phyloP scores from a whole-genome alignment of 2,888 invertebrate genomes.

The Euzophera pinguis region DNA sequence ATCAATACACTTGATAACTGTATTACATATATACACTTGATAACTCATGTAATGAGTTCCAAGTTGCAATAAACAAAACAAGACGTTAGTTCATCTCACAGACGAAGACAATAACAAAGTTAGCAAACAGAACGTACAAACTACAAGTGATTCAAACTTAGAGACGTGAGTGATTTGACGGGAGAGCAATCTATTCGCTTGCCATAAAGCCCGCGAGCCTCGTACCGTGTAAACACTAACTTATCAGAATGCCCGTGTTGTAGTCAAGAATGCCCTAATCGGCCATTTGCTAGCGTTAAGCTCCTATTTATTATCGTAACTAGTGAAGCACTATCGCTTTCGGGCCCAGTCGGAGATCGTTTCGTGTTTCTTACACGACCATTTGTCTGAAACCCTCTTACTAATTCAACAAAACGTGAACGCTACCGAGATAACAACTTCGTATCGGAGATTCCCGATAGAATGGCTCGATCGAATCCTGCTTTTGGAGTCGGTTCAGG shows the following conservation, averaged over 20 bases:
- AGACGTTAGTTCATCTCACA: not conserved
- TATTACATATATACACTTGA: not conserved
- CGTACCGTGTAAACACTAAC: constrained; percentile 64
- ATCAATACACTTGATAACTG: too few species aligned
- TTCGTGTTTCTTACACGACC: constrained; percentile 56
- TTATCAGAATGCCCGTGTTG: constrained; percentile 68
- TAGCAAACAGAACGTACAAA: constrained; percentile 6
- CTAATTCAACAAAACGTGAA: constrained; percentile 68
- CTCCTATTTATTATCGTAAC: constrained; percentile 70
- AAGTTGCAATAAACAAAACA: constrained; percentile 4
- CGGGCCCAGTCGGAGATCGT: constrained; percentile 52
- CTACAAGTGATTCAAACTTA: constrained; percentile 15
- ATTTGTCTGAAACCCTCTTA: constrained; percentile 65
- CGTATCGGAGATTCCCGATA: constrained; percentile 49
- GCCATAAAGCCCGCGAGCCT: constrained; percentile 57
- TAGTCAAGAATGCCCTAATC: constrained; percentile 71
- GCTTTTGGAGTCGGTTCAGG: not conserved
- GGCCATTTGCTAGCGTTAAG: constrained; percentile 66
- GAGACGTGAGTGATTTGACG: constrained; percentile 47
- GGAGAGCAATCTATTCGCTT: constrained; percentile 49
- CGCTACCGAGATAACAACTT: constrained; percentile 56
- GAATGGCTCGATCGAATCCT: constrained; percentile 34
- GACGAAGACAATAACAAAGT: constrained; percentile 7
- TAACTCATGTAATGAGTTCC: not conserved
- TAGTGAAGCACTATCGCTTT: constrained; percentile 70